Evolutionary conservation across 1,140 invertebrate species (phyloP).

Genomic region (Lasioglossum albipes): DNA sequence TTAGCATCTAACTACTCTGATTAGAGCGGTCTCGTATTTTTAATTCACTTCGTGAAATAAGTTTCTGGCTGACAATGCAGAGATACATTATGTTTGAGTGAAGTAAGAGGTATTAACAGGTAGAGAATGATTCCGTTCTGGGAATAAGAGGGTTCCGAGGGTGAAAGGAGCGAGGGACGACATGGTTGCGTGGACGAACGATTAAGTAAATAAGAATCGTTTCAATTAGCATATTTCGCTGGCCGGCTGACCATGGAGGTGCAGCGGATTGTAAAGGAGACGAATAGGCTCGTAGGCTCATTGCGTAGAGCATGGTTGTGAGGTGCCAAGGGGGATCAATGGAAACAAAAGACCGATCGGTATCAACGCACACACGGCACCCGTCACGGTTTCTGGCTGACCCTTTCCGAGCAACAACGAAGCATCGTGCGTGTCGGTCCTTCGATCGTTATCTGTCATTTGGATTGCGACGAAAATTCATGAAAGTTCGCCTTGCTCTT

Average conservation of each 20-base stretch:
- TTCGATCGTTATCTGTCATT: conserved; percentile 66
- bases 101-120: background rate
- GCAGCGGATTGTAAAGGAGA: conserved; percentile 47
- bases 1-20: background rate
- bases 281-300: conserved; percentile 45
- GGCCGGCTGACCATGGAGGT: conserved; percentile 57
- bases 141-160: background rate
- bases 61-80: too few species aligned
- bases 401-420: conserved; percentile 50
- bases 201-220: conserved; percentile 70
- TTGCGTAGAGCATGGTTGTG: conserved; percentile 52
- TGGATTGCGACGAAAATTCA: conserved; percentile 67
- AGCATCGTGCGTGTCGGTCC: conserved; percentile 53
- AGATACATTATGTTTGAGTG: too few species aligned
- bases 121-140: conserved; percentile 8
- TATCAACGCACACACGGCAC: conserved; percentile 67
- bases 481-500: conserved; percentile 44
- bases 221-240: conserved; percentile 68
- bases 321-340: conserved; percentile 75
- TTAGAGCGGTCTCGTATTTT: background rate
- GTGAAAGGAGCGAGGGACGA: conserved; percentile 32
- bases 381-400: conserved; percentile 65
- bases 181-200: conserved; percentile 43
- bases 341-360: conserved; percentile 75
- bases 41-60: too few species aligned